phyloP scores from a whole-genome alignment of 1,140 invertebrate species.

The Pectinophora gossypiella region DNA sequence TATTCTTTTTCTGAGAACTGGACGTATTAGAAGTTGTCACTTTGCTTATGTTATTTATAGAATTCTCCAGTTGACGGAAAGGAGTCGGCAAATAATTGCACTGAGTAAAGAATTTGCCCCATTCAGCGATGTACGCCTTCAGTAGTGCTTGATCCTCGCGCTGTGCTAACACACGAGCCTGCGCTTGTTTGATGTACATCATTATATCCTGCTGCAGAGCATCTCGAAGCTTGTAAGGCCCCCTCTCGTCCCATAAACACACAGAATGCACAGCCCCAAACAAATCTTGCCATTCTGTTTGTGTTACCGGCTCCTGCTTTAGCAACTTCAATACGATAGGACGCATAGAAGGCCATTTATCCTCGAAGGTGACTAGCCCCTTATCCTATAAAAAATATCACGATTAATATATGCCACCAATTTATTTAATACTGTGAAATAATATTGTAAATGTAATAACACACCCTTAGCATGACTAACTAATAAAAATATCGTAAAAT shows the following conservation, averaged over 20 bases:
- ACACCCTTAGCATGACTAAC: constrained; percentile 57
- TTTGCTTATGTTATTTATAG: constrained; percentile 77
- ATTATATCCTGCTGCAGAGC: constrained; percentile 95
- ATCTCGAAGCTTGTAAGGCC: constrained; percentile 88
- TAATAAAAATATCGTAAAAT: constrained; percentile 23
- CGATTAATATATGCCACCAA: neutral
- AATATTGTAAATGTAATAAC: constrained; percentile 8
- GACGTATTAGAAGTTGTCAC: constrained; percentile 56
- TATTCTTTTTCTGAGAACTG: constrained; percentile 82
- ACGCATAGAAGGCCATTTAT: constrained; percentile 96
- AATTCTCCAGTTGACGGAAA: constrained; percentile 93
- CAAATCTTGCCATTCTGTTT: constrained; percentile 97
- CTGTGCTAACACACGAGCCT: constrained; percentile 91
- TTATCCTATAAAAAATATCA: constrained; percentile 72
- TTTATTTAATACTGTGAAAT: neutral
- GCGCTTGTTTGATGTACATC: constrained; percentile 95
- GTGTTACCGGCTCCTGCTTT: constrained; percentile 94
- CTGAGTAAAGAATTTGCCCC: constrained; percentile 98
- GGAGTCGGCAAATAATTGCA: constrained; percentile 97
- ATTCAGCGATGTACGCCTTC: constrained; percentile 97
- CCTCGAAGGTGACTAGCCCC: constrained; percentile 88
- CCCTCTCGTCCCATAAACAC: constrained; percentile 97
- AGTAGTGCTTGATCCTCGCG: constrained; percentile 95
- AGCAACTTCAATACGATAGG: constrained; percentile 94
- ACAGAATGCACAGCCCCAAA: constrained; percentile 97